These are phyloP conservation scores for Orthosia cruda DNA, from an alignment of 2,888 invertebrate genomes.

Conservation along the genomic window DNA sequence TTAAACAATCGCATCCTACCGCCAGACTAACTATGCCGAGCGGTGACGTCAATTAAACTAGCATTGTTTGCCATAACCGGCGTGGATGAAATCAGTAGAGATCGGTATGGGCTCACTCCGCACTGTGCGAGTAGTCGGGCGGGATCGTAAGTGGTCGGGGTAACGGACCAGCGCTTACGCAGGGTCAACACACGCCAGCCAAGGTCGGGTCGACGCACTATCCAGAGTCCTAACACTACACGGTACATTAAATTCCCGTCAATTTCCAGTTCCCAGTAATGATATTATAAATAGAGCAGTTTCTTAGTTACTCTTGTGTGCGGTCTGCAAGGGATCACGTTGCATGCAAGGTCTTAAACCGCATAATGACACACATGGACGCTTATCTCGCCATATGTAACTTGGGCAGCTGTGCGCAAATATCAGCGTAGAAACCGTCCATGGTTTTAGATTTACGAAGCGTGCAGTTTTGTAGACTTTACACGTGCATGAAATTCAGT, in stretches of 20 bases:
- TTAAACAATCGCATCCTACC: conserved; percentile 23
- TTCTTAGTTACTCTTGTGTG: conserved; percentile 35
- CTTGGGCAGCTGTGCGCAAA: conserved; percentile 38
- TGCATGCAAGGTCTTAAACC: conserved; percentile 44
- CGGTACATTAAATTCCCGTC: conserved; percentile 26
- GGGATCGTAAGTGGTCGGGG: conserved; percentile 76
- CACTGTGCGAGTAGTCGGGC: conserved; percentile 71
- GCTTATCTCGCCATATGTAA: conserved; percentile 46
- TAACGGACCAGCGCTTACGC: conserved; percentile 86
- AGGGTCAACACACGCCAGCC: conserved; percentile 87
- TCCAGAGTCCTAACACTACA: conserved; percentile 69
- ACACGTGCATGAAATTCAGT: conserved; percentile 67
- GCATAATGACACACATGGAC: conserved; percentile 34
- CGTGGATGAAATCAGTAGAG: conserved; percentile 68
- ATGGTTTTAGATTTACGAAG: conserved; percentile 25
- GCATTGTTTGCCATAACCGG: conserved; percentile 29
- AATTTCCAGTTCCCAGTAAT: conserved; percentile 2
- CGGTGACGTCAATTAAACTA: conserved; percentile 71
- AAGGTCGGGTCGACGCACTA: conserved; percentile 86
- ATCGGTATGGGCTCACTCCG: conserved; percentile 69
- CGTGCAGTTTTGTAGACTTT: conserved; percentile 50
- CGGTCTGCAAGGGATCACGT: conserved; percentile 50
- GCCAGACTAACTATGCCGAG: conserved; percentile 7
- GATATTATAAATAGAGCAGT: conserved; percentile 18
- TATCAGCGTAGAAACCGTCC: conserved; percentile 22